phyloP scores from a whole-genome alignment of 2,888 invertebrate genomes.

The Cistogaster globosa region DNA sequence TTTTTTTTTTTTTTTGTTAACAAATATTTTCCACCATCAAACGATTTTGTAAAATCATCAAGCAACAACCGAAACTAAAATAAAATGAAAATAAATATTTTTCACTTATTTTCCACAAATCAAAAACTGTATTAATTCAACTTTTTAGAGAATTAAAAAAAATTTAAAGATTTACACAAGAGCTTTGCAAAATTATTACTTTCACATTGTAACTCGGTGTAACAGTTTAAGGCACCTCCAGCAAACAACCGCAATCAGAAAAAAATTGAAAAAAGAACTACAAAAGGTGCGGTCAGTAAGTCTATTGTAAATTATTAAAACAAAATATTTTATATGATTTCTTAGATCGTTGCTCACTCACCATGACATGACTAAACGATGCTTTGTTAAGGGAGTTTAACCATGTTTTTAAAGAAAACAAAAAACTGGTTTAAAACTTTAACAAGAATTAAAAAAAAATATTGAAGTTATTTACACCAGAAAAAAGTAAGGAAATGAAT shows the following conservation, averaged over 20 bases:
- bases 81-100: conserved; percentile 56
- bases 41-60: conserved; percentile 22
- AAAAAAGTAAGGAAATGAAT: conserved; percentile 11
- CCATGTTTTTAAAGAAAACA: background rate
- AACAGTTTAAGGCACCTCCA: background rate
- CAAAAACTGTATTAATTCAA: conserved; percentile 54
- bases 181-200: conserved; percentile 58
- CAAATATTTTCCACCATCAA: background rate
- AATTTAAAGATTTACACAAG: conserved; percentile 19
- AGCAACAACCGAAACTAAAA: background rate
- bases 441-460: conserved; percentile 18
- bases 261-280: background rate
- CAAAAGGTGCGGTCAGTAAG: conserved; percentile 53
- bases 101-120: conserved; percentile 62
- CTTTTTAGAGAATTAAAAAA: conserved; percentile 12
- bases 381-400: background rate
- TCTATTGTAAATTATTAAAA: conserved; percentile 22
- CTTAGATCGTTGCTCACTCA: conserved; percentile 32
- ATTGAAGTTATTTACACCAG: conserved; percentile 2
- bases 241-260: background rate
- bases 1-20: too few relatives aligned
- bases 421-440: conserved; percentile 16
- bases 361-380: conserved; percentile 46
- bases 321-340: conserved; percentile 16
- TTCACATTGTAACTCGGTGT: conserved; percentile 17